phyloP scores from a whole-genome alignment of 1,140 invertebrate species.

The Drosophila ananassae region DNA sequence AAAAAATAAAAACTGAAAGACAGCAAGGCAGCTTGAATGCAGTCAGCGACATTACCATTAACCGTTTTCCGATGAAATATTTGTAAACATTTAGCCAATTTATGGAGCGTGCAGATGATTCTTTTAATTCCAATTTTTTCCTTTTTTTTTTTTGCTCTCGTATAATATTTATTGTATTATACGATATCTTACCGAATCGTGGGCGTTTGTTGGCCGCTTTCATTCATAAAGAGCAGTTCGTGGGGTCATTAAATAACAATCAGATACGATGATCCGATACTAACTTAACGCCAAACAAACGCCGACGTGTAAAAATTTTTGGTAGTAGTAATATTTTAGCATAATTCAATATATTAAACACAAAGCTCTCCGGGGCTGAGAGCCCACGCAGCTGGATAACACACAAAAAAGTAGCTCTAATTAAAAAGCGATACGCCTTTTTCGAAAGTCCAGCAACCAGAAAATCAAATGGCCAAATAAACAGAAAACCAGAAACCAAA shows the following conservation, averaged over 20 bases:
- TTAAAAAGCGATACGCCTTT: conserved; percentile 65
- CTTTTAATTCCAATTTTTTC: conserved; percentile 18
- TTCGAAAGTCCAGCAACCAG: conserved; percentile 50
- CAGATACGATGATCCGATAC: conserved; percentile 71
- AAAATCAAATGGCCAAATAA: conserved; percentile 3
- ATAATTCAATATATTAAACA: conserved; percentile 57
- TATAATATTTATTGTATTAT: no score
- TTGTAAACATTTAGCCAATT: conserved; percentile 80
- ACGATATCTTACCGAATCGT: conserved; percentile 11
- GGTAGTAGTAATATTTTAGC: conserved; percentile 58
- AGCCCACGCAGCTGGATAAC: conserved; percentile 47
- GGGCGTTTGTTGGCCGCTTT: conserved; percentile 54
- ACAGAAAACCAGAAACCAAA: conserved; percentile 28
- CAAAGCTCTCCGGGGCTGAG: conserved; percentile 12
- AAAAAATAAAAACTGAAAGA: conserved; percentile 13
- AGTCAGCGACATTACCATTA: conserved; percentile 24
- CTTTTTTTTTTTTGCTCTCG: no score
- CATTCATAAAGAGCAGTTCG: conserved; percentile 74
- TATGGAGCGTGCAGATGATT: conserved; percentile 61
- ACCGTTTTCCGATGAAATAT: conserved; percentile 66
- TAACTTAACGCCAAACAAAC: conserved; percentile 75
- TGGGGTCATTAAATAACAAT: conserved; percentile 78
- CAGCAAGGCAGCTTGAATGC: conserved; percentile 1
- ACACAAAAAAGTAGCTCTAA: conserved; percentile 70
- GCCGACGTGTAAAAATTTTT: conserved; percentile 72